These are phyloP conservation scores for Leiothrix lutea DNA, from an alignment of 2,113 vertebrate species.

Conservation along the genomic window DNA sequence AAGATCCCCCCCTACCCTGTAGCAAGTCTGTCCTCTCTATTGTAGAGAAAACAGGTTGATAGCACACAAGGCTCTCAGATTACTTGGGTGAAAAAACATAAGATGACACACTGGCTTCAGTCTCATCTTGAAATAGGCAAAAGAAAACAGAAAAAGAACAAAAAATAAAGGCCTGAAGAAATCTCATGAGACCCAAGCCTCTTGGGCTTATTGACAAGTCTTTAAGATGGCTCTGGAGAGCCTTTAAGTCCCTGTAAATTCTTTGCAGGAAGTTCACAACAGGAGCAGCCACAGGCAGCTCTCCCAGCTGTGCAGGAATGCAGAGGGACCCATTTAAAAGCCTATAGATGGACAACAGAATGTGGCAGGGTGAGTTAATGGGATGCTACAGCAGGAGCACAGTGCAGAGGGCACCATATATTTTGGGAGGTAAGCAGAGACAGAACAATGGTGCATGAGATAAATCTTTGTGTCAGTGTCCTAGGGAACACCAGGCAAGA, in stretches of 20 bases:
- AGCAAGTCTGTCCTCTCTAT: background rate
- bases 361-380: accelerated
- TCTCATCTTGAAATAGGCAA: background rate
- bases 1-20: background rate
- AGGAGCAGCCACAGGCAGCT: background rate
- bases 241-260: background rate
- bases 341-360: background rate
- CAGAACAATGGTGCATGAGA: background rate
- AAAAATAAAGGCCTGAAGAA: background rate
- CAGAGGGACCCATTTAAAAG: background rate
- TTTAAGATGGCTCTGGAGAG: background rate
- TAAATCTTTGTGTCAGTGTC: background rate
- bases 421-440: background rate
- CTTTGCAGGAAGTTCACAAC: background rate
- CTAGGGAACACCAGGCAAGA: background rate
- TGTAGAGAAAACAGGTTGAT: background rate
- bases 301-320: background rate
- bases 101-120: background rate
- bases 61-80: background rate
- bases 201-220: background rate
- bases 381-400: background rate
- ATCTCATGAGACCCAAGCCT: background rate
- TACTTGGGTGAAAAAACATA: background rate
- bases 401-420: background rate
- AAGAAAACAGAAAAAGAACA: background rate